Evolutionary conservation across 2,113 vertebrate species (phyloP).

Genomic region (Chiloscyllium plagiosum): DNA sequence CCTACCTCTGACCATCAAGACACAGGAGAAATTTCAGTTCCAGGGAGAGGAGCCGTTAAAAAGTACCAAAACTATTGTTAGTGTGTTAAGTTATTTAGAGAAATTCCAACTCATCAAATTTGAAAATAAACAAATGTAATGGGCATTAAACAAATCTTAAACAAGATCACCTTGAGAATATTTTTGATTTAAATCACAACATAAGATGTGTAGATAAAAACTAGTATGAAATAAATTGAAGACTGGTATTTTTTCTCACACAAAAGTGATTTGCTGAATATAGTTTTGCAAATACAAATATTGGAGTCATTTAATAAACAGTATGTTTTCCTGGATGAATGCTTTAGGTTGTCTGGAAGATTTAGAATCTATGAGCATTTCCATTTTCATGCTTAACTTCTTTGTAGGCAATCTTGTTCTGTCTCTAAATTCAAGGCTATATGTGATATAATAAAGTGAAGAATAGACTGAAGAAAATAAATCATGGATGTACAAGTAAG

Average conservation of each 20-base stretch:
- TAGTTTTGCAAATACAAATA: not conserved
- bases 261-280: not conserved
- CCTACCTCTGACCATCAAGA: not conserved
- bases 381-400: not conserved
- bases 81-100: not conserved
- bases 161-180: not conserved
- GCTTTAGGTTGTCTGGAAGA: not conserved
- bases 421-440: not conserved
- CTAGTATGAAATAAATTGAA: not conserved
- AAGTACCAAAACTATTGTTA: not conserved
- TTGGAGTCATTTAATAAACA: not conserved
- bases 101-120: not conserved
- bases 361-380: conserved; percentile 2
- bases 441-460: not conserved
- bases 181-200: not conserved
- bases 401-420: not conserved
- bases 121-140: not conserved
- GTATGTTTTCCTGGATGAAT: not conserved
- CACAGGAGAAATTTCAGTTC: not conserved
- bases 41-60: too few species aligned
- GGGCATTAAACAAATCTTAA: not conserved
- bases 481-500: not conserved
- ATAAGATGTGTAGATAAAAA: not conserved
- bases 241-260: not conserved
- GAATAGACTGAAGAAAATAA: not conserved